Conservation (phyloP, 2,888 invertebrate genomes). For the Drosophila infuscata region DNA sequence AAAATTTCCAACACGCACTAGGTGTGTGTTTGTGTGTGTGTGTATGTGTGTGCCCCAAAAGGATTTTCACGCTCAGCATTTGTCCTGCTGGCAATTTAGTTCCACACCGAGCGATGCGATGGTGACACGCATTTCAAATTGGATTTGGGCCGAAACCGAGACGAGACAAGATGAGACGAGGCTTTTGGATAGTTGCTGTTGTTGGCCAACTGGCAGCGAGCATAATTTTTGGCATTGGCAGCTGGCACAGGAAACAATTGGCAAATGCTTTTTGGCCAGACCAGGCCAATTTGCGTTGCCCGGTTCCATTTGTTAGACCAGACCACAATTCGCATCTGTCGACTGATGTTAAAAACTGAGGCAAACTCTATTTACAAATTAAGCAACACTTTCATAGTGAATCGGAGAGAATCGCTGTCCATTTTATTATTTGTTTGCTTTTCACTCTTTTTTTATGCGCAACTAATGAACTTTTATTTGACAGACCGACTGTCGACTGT, state of each 20-base stretch:
- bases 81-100: conserved; percentile 60
- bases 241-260: conserved; percentile 43
- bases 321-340: conserved; percentile 17
- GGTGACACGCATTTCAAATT: conserved; percentile 77
- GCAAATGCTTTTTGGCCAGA: conserved; percentile 14
- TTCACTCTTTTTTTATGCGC: conserved; percentile 37
- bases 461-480: conserved; percentile 70
- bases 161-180: conserved; percentile 41
- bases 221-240: conserved; percentile 64
- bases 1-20: conserved; percentile 44
- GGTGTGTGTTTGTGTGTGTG: background rate
- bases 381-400: conserved; percentile 31
- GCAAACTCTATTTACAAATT: conserved; percentile 22
- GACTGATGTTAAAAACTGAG: conserved; percentile 3
- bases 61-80: conserved; percentile 68
- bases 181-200: conserved; percentile 24
- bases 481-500: conserved; percentile 18
- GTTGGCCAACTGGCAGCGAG: conserved; percentile 68
- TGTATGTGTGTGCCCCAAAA: conserved; percentile 39
- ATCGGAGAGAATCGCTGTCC: conserved; percentile 4
- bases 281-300: conserved; percentile 32
- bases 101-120: conserved; percentile 40
- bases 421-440: conserved; percentile 7
- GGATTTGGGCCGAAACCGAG: conserved; percentile 66
- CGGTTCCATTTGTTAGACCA: conserved; percentile 17